These are phyloP conservation scores for Hyposoter dolosus DNA, from an alignment of 2,888 invertebrate genomes.

Conservation along the genomic window DNA sequence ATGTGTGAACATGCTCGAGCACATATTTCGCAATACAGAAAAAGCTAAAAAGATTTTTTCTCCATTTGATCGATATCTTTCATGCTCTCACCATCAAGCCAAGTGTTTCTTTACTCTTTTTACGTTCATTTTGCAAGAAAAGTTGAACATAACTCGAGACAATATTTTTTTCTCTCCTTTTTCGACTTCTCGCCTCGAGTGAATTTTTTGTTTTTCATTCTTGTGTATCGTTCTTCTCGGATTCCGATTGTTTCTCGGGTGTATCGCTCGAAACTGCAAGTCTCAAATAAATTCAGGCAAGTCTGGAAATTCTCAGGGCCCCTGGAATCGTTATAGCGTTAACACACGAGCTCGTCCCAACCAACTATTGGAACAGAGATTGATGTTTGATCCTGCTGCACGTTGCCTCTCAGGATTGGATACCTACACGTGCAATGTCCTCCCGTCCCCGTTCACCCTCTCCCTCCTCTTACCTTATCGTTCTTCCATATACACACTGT, in stretches of 20 bases:
- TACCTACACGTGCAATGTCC: conserved; percentile 26
- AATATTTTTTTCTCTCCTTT: conserved; percentile 19
- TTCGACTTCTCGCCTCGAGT: conserved; percentile 3
- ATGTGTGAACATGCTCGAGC: neutral
- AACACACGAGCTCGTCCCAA: conserved; percentile 37
- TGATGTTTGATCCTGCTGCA: conserved; percentile 61
- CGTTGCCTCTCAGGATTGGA: conserved; percentile 51
- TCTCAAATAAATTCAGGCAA: conserved; percentile 52
- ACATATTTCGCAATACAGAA: conserved; percentile 20
- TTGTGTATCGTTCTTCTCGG: conserved; percentile 23
- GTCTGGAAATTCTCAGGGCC: conserved; percentile 36
- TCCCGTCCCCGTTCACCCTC: conserved; percentile 15
- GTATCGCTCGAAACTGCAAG: conserved; percentile 42
- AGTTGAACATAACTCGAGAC: conserved; percentile 9
- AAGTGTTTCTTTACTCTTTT: conserved; percentile 54
- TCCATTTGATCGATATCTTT: conserved; percentile 33
- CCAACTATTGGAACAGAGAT: conserved; percentile 64
- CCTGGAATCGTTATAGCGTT: conserved; percentile 26
- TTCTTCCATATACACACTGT: neutral
- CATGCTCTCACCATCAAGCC: conserved; percentile 25
- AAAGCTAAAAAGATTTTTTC: conserved; percentile 52
- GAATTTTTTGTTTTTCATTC: conserved; percentile 1
- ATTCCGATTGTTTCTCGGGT: conserved; percentile 61
- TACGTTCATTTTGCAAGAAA: neutral
- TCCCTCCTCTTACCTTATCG: neutral